These are phyloP conservation scores for Agapostemon virescens DNA, from an alignment of 2,888 invertebrate species.

Conservation along the genomic window DNA sequence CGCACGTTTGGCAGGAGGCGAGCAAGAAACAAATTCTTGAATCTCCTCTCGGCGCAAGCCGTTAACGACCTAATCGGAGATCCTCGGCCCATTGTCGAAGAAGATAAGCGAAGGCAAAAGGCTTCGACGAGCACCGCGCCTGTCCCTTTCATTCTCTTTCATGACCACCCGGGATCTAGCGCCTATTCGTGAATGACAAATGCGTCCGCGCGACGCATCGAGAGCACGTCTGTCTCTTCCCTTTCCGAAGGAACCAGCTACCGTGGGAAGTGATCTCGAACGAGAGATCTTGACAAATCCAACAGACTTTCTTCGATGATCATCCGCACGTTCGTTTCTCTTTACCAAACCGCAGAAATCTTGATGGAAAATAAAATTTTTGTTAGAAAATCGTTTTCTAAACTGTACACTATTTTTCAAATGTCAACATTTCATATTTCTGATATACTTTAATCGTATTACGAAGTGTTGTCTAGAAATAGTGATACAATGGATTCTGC, in stretches of 20 bases:
- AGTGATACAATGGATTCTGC: too few species aligned
- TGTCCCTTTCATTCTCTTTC: constrained; percentile 51
- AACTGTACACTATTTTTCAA: too few species aligned
- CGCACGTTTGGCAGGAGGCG: background rate
- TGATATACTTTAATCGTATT: too few species aligned
- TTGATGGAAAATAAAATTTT: too few species aligned
- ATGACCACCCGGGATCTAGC: constrained; percentile 75
- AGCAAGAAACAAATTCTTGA: constrained; percentile 22
- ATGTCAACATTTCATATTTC: too few species aligned
- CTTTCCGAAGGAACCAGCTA: constrained; percentile 39
- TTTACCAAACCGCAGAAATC: too few species aligned
- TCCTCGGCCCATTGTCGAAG: constrained; percentile 73
- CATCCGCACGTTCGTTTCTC: too few species aligned
- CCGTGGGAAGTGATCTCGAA: constrained; percentile 29
- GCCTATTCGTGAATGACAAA: constrained; percentile 77
- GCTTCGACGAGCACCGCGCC: constrained; percentile 61
- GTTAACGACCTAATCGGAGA: constrained; percentile 68
- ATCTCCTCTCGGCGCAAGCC: constrained; percentile 35
- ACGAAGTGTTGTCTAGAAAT: too few species aligned
- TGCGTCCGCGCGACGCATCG: constrained; percentile 62
- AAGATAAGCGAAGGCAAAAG: constrained; percentile 73
- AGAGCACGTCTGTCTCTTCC: constrained; percentile 55
- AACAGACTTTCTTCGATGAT: background rate
- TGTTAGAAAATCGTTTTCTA: too few species aligned
- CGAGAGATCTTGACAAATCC: background rate